Evolutionary conservation across 2,888 invertebrate genomes (phyloP).

Genomic region (Sarcophaga carnaria): DNA sequence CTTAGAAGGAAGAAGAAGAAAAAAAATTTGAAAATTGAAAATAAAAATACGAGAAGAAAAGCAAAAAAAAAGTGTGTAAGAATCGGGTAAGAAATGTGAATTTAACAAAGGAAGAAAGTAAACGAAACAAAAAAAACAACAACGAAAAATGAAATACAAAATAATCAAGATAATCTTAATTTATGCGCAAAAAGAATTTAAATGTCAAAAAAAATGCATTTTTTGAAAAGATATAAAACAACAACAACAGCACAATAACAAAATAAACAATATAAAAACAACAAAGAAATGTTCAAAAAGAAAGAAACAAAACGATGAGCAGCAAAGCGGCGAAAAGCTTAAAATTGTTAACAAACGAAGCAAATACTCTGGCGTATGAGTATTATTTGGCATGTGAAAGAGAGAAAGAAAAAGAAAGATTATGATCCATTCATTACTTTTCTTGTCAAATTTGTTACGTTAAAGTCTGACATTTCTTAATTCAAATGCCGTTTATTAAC

Average conservation of each 20-base stretch:
- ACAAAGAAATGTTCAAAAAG: constrained; percentile 15
- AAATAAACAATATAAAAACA: constrained; percentile 4
- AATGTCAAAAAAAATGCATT: constrained; percentile 52
- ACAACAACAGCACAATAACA: constrained; percentile 47
- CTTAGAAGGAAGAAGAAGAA: constrained; percentile 11
- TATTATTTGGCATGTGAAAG: constrained; percentile 36
- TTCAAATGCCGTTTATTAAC: too few species aligned
- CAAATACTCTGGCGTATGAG: constrained; percentile 27
- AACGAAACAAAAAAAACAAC: neutral
- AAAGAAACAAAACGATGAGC: constrained; percentile 9
- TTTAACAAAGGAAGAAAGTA: constrained; percentile 14
- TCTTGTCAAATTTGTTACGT: neutral
- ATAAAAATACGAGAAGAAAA: constrained; percentile 28
- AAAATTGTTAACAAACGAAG: constrained; percentile 32
- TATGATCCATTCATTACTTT: neutral
- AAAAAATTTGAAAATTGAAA: too few species aligned
- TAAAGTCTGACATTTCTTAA: neutral
- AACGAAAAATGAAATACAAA: constrained; percentile 16
- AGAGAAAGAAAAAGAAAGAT: neutral
- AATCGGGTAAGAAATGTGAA: constrained; percentile 33
- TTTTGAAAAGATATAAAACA: constrained; percentile 57
- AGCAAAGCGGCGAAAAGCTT: constrained; percentile 23
- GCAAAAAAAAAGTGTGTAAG: neutral
- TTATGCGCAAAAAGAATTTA: constrained; percentile 68
- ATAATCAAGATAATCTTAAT: constrained; percentile 69